Percentiles rank a stretch among this genome's conserved stretches.
Conservation (phyloP, 2,888 invertebrate genomes). For the Hydropsyche betteni region DNA sequence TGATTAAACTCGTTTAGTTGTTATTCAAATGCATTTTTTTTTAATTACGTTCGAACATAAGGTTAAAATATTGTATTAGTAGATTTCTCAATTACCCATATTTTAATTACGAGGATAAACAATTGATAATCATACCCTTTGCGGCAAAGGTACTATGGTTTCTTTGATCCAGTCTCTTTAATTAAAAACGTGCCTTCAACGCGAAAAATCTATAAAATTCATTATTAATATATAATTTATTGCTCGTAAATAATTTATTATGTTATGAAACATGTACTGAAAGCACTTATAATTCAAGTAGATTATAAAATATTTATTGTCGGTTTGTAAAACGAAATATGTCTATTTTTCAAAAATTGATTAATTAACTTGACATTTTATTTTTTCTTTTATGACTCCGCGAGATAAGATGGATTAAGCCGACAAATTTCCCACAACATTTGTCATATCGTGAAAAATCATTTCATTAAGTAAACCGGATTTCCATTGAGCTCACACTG, state of each 20-base stretch:
- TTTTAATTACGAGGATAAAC: conserved; percentile 14
- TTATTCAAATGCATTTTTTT: neutral
- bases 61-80: conserved; percentile 6
- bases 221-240: neutral
- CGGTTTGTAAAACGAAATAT: too few relatives aligned
- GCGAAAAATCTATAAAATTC: neutral
- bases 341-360: too few relatives aligned
- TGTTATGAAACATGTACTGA: neutral
- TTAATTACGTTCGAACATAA: neutral
- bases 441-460: too few relatives aligned
- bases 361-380: too few relatives aligned
- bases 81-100: neutral
- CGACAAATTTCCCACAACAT: too few relatives aligned
- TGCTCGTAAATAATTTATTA: neutral
- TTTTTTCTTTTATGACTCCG: too few relatives aligned
- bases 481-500: too few relatives aligned
- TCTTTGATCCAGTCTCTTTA: too few relatives aligned
- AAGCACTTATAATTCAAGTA: neutral
- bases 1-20: too few relatives aligned
- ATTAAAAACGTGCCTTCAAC: neutral
- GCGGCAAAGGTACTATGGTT: neutral
- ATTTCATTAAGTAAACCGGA: too few relatives aligned
- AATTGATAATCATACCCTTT: neutral
- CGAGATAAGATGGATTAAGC: too few relatives aligned
- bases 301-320: neutral